phyloP scores from a whole-genome alignment of 2,113 vertebrate genomes.

The Barnardius zonarius region DNA sequence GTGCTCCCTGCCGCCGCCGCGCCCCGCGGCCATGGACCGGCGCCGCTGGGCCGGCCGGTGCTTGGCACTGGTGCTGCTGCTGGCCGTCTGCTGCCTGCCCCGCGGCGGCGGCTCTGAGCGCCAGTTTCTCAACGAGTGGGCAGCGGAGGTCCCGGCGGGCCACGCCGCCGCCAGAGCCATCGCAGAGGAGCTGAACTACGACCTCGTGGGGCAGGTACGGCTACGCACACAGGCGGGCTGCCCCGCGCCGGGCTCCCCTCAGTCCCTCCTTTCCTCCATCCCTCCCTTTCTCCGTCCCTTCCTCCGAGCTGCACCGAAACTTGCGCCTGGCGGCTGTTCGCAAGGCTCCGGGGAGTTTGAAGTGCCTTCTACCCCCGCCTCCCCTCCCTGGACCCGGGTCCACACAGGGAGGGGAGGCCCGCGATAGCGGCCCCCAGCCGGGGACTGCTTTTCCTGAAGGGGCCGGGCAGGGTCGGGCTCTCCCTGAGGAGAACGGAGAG shows the following conservation, averaged over 20 bases:
- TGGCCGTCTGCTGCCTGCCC: constrained; percentile 58
- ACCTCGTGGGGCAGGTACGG: constrained; percentile 92
- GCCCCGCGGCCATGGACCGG: constrained; percentile 78
- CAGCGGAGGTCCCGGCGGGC: constrained; percentile 92
- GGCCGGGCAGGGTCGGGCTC: neutral
- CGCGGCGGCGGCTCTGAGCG: constrained; percentile 68
- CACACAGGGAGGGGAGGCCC: neutral
- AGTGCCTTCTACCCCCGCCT: neutral
- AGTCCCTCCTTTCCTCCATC: neutral
- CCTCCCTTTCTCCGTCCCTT: neutral
- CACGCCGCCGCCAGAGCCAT: constrained; percentile 82
- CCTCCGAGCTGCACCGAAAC: neutral
- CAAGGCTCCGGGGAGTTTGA: neutral
- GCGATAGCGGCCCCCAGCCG: neutral
- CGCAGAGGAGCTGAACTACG: constrained; percentile 89
- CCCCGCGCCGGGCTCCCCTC: neutral
- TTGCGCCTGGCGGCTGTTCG: neutral
- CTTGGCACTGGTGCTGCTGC: constrained; percentile 73
- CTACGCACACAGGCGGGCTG: too few species aligned
- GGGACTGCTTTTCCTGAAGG: neutral
- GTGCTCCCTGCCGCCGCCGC: neutral
- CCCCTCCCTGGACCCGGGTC: neutral
- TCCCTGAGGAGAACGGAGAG: neutral
- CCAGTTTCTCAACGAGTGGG: constrained; percentile 98
- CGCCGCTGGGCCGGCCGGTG: constrained; percentile 70